Evolutionary conservation across 2,797 vertebrate genomes (phyloP), one percentile per base, ranked within the genome.

Genomic region (Scomberomorus guttatus): DNA sequence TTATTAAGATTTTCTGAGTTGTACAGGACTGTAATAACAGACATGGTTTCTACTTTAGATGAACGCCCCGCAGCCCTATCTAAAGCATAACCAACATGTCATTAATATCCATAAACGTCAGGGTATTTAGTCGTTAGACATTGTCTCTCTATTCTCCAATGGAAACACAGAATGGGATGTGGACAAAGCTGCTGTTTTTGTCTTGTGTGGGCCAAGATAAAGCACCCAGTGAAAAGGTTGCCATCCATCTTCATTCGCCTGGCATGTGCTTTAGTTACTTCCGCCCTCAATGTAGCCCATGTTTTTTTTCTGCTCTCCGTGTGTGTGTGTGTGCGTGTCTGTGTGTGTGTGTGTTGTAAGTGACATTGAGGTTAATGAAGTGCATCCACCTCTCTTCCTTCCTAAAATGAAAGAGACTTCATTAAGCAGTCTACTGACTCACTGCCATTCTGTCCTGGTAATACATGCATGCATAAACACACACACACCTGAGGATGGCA

Each of bases 171-270:
- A 88, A 76, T 39, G 60, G 71, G 77, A 81, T 24, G 24, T 65
- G 79, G 83, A 93, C 84, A 92, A 84, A 89, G 88, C 77, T 24
- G 63, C 74, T 67, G 82, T 84, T 91, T 92, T 89, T 90, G 82
- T 82, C 89, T 90, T 71, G 77, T 90, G 89, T 91, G 85, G 85
- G 84, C 87, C 56, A 20, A 90, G 83, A 94, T 91, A 93, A 94
- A 94, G 90, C 79, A 32, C 48, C 71, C 75, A 82, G 88, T 89
- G 83, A 90, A 94, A 94, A 94, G 93, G 92, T 91, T 94, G 90
- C 88, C 90, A 95, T 96, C 93, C 92, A 94, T 95, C 94, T 95
- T 93, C 90, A 93, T 95, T 84, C 51, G 65, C 78, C 86, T 93
- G 92, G 87, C 93, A 92, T 92, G 90, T 90, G 89, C 87, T 93